These are phyloP conservation scores for Polydrusus pterygomalis DNA, from an alignment of 2,888 invertebrate species.

Conservation along the genomic window DNA sequence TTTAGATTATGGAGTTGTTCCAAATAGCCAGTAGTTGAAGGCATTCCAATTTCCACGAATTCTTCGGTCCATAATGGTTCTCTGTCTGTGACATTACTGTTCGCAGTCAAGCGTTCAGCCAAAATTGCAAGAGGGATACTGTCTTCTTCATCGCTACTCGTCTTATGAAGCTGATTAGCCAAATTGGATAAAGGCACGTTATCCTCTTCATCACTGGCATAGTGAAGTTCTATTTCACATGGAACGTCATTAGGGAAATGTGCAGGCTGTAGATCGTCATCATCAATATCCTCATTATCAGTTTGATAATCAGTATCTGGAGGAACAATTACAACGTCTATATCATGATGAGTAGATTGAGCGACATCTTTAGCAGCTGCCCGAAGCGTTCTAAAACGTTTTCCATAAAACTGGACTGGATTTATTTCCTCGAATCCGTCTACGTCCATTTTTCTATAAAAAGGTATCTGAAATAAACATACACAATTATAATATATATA, in stretches of 20 bases:
- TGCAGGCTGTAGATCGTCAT: not conserved
- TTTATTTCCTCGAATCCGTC: no score
- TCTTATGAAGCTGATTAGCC: no score
- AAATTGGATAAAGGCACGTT: no score
- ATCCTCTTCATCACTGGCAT: slow-evolving; percentile 10
- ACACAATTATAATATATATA: not conserved
- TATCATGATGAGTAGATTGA: slow-evolving; percentile 1
- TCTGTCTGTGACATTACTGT: not conserved
- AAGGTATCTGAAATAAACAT: not conserved
- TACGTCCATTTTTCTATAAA: not conserved
- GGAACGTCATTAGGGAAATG: slow-evolving; percentile 5
- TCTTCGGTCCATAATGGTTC: not conserved
- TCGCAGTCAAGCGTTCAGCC: not conserved
- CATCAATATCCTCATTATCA: not conserved
- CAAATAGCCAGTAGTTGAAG: not conserved
- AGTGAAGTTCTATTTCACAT: slow-evolving; percentile 5
- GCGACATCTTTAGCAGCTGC: no score
- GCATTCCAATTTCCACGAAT: not conserved
- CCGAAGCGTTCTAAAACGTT: no score
- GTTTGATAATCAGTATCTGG: no score
- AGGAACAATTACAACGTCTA: slow-evolving; percentile 10
- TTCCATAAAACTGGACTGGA: no score
- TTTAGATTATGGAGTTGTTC: not conserved
- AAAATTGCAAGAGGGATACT: slow-evolving; percentile 11
- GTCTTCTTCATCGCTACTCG: slow-evolving; percentile 6